Base-by-base conservation (phyloP, 1,140 invertebrate genomes). In the Drosophila auraria region DNA sequence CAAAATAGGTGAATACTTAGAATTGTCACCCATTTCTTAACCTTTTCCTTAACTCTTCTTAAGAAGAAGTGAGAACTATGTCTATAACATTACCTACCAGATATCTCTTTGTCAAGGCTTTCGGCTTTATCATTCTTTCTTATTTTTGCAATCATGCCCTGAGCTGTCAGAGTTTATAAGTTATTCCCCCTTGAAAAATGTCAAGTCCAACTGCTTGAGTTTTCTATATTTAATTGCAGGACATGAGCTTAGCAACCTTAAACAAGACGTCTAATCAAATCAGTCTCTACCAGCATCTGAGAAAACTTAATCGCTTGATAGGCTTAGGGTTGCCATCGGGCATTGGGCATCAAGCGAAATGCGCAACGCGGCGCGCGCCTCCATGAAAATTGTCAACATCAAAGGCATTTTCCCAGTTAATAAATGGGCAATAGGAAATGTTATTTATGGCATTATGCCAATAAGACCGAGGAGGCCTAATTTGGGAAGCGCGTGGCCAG, bases 351-450 rank as follows among this genome's bases (percentile, higher is more conserved):
- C 15, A 20, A 40, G 20, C 36, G 17, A 80, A 82, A 63, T 68
- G 62, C 45, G 64, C 81, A 87, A 76, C 51, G 62, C 76, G 53
- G 12, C 83, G 72, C 79, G 81, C 77, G 80, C 53, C 64, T 56
- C 64, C 80, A 80, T 83, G 80, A 74, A 68, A 89, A 78, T 81
- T 66, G 61, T 70, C 63, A 66, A 90, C 86, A 90, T 90, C 86
- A 90, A 90, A 91, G 83, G 76, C 82, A 86, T 86, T 90, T 57
- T 86, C 53, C 79, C 78, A 89, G 86, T 82, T 89, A 90, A 90
- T 89, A 90, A 90, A 87, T 78, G 74, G 60, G 63, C 69, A 84
- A 84, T 65, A 36, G 50, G 50, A 62, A 66, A 73, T 59, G 53
- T 84, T 90, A 80, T 83, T 82, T 76, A 80, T 83, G 65, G 81